Base-by-base conservation (phyloP, 2,888 invertebrate genomes). In the Gasteruption jaculator region DNA sequence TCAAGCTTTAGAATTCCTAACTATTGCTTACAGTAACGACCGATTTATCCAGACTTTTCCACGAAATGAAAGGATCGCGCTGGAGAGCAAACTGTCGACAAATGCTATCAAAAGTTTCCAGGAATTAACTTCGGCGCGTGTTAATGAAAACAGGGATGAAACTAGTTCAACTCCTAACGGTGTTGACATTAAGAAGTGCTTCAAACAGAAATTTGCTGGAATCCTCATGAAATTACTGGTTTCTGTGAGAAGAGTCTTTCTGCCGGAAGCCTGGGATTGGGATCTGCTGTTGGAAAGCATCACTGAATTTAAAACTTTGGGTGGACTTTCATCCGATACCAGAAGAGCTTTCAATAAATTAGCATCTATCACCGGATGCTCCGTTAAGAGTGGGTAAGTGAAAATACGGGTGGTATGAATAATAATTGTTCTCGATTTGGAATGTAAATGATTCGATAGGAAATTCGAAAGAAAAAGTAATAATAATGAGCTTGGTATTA, bases 1-100 rank as follows among this genome's bases (percentile, higher is more conserved):
- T 47, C 85, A 86, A 70, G 82, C 82, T 0, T 57, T 83, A 2
- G 83, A 85, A 57, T 68, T 86, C 43, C 61, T 86, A 31, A 71
- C 74, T n/a, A 72, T 79, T 3, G 81, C 85, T 50, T 86, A 82
- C 62, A 74, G 75, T 33, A 79, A 82, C 53, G 68, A 78, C 10
- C 76, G 81, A 54, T 60, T 74, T 25, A 60, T 75, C 20, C 75
- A 76, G 48, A 68, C 65, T 7, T 71, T 73, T n/a, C 59, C 61
- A 25, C 60, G 68, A 12, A 69, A 72, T 38, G 56, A 78, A 35
- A 52, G 65, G 6, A 65, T 47, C 8, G 41, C 71, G 37, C 55
- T 77, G 37, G 80, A 82, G 56, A 59, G 58, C 2, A 65, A 63
- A 32, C 75, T 83, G 48, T 74, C 70, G 47, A 63, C 57, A 19